These are phyloP conservation scores for Prietella phreatophila DNA, from an alignment of 2,113 vertebrate species.

Conservation along the genomic window DNA sequence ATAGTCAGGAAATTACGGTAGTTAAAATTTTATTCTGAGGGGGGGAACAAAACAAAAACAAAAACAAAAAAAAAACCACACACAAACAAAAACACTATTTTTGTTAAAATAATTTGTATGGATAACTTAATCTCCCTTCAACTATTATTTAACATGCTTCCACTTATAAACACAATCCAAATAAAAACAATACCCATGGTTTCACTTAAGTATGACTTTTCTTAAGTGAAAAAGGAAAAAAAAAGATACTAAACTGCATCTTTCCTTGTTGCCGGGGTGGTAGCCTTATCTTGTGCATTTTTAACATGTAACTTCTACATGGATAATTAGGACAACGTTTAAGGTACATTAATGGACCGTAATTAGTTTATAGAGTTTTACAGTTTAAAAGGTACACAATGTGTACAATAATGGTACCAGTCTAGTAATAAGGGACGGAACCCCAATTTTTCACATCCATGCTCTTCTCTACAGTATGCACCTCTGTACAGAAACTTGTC, in stretches of 20 bases:
- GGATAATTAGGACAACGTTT: neutral
- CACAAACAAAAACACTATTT: neutral
- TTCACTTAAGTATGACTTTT: neutral
- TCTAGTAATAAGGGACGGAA: too few relatives aligned
- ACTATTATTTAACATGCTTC: neutral
- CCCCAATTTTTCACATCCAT: neutral
- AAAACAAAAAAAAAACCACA: too few relatives aligned
- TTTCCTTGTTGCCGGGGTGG: too few relatives aligned
- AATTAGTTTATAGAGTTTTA: neutral
- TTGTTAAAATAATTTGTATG: neutral
- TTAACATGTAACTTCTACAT: too few relatives aligned
- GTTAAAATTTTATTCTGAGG: too few relatives aligned
- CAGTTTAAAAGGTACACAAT: neutral
- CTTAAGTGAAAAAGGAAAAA: too few relatives aligned
- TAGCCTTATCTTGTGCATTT: too few relatives aligned
- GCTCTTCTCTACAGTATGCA: neutral
- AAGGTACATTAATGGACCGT: neutral
- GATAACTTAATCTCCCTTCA: neutral
- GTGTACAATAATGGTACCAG: neutral
- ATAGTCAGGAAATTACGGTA: too few relatives aligned
- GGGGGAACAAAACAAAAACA: too few relatives aligned
- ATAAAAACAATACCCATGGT: neutral
- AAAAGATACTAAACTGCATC: too few relatives aligned
- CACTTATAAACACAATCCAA: neutral
- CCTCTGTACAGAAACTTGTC: neutral